These are phyloP conservation scores for Maccullochella peelii DNA, from an alignment of 2,113 vertebrate genomes.

Conservation along the genomic window DNA sequence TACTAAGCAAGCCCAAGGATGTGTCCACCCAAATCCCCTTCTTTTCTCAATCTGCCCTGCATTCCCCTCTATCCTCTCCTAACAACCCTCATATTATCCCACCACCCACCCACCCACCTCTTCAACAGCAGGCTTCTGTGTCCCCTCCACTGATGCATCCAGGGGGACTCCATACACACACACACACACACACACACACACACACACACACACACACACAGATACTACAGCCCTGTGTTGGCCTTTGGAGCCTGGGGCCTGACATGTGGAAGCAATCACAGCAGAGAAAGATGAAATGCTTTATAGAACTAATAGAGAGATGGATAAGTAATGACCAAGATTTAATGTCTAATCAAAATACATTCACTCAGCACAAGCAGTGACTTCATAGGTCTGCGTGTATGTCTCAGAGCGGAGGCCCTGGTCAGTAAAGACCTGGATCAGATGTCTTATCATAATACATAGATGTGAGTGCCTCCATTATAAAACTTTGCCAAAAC, in stretches of 20 bases:
- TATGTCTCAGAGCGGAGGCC: conserved; percentile 4
- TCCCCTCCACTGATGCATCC: conserved; percentile 39
- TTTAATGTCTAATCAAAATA: conserved; percentile 76
- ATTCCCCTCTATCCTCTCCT: conserved; percentile 16
- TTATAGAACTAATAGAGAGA: conserved; percentile 57
- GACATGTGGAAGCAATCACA: conserved; percentile 74
- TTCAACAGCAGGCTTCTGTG: conserved; percentile 57
- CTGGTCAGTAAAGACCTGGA: conserved; percentile 37
- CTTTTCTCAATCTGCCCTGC: conserved; percentile 24
- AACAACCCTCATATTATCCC: conserved; percentile 42
- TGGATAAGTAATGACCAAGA: conserved; percentile 58
- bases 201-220: conserved; percentile 34
- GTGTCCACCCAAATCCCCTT: conserved; percentile 43
- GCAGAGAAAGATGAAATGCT: conserved; percentile 64
- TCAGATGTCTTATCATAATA: conserved; percentile 55
- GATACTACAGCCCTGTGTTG: conserved; percentile 50
- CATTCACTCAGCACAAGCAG: conserved; percentile 51
- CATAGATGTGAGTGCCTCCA: conserved; percentile 15
- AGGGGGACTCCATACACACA: conserved; percentile 27
- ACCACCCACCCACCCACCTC: conserved; percentile 27
- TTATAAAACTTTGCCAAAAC: conserved; percentile 45
- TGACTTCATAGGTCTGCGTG: conserved; percentile 42
- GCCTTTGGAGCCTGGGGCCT: conserved; percentile 26
- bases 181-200: conserved; percentile 33
- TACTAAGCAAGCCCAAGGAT: conserved; percentile 50